Evolutionary conservation across 2,113 vertebrate genomes (phyloP).

Genomic region (Haemorhous mexicanus): DNA sequence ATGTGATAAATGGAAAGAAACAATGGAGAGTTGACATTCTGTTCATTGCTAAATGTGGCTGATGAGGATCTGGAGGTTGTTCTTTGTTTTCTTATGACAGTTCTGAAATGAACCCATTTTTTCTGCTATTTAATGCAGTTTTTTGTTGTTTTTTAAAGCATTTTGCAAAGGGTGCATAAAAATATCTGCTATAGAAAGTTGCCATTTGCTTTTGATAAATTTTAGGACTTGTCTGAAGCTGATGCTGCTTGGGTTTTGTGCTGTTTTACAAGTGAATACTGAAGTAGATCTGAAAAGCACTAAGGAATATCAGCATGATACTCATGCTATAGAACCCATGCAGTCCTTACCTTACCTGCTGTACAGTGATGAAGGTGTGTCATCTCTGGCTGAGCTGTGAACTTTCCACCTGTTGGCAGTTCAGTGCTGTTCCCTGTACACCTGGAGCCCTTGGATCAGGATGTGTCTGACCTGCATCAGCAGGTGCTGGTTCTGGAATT

Average conservation of each 20-base stretch:
- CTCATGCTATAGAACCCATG: accelerated
- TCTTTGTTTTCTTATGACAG: conserved; percentile 11
- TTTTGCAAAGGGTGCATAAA: background rate
- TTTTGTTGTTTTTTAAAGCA: background rate
- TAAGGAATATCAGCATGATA: background rate
- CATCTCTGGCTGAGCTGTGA: background rate
- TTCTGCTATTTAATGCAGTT: background rate
- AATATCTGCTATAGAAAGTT: background rate
- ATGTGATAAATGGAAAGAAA: background rate
- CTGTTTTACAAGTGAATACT: background rate
- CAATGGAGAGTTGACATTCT: conserved; percentile 20
- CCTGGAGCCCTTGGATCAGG: background rate
- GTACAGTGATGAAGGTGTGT: accelerated
- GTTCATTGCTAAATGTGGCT: conserved; percentile 16
- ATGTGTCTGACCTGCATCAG: background rate
- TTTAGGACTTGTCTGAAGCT: background rate
- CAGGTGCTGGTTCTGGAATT: background rate
- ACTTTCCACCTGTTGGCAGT: background rate
- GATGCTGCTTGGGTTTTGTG: background rate
- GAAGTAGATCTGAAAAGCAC: background rate
- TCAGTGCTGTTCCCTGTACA: background rate
- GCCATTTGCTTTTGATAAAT: background rate
- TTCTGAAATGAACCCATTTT: background rate
- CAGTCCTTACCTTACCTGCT: background rate
- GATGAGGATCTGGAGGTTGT: background rate